A percentile compares a stretch with the other conserved stretches of the same genome.
phyloP scores from a whole-genome alignment of 2,888 invertebrate genomes.

The Limnephilus auricula region DNA sequence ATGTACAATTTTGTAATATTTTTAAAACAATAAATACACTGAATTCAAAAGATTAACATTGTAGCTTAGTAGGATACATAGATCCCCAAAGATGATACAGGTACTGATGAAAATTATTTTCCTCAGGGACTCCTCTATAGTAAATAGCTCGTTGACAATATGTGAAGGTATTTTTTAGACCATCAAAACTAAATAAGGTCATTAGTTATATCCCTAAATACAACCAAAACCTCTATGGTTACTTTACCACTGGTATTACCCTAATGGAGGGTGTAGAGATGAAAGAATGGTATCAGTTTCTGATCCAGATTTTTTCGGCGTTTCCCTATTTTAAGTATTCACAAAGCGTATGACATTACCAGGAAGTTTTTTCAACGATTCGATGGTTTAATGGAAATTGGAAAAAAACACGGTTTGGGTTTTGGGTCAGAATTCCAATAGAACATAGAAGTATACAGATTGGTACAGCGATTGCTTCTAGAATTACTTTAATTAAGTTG shows the following conservation, averaged over 20 bases:
- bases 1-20: too few relatives aligned
- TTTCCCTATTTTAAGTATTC: constrained; percentile 26
- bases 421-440: not conserved
- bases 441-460: not conserved
- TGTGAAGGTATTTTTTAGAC: too few relatives aligned
- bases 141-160: too few relatives aligned
- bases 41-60: too few relatives aligned
- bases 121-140: too few relatives aligned
- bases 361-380: not conserved
- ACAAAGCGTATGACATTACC: constrained; percentile 19
- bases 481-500: too few relatives aligned
- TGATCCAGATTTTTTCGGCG: constrained; percentile 1
- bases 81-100: too few relatives aligned
- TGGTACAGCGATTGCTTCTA: too few relatives aligned
- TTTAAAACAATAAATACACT: too few relatives aligned
- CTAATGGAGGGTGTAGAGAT: not conserved
- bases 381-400: not conserved
- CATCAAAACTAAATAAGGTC: not conserved
- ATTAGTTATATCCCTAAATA: not conserved
- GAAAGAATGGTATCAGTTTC: not conserved
- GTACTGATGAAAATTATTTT: too few relatives aligned
- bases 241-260: not conserved
- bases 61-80: too few relatives aligned
- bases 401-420: not conserved
- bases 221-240: not conserved